These are phyloP conservation scores for Bostrychus sinensis DNA, from an alignment of 2,113 vertebrate genomes.

Conservation along the genomic window DNA sequence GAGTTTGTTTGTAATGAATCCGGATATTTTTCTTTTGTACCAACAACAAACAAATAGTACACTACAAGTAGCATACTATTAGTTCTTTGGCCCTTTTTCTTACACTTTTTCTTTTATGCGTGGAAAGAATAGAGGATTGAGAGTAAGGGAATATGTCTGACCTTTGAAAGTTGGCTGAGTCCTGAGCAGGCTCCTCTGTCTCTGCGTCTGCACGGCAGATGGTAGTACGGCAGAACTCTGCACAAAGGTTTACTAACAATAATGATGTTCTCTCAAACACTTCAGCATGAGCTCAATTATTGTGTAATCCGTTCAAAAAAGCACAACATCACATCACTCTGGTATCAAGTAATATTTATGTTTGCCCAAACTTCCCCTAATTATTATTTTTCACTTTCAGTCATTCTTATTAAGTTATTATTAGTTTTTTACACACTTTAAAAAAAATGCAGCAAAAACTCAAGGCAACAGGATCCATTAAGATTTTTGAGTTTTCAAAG, in stretches of 20 bases:
- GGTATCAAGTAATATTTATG: conserved; percentile 33
- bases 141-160: conserved; percentile 9
- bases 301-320: conserved; percentile 18
- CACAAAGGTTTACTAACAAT: conserved; percentile 56
- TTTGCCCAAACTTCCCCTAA: too few species aligned
- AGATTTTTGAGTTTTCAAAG: too few species aligned
- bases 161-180: conserved; percentile 17
- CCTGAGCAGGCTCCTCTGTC: neutral
- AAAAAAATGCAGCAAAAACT: too few species aligned
- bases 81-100: neutral
- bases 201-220: conserved; percentile 59
- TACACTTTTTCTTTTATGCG: neutral
- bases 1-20: too few species aligned
- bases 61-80: neutral
- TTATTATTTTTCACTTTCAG: too few species aligned
- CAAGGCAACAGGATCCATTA: too few species aligned
- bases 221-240: conserved; percentile 28
- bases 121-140: conserved; percentile 1
- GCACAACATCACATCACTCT: conserved; percentile 21
- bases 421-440: too few species aligned
- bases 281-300: conserved; percentile 50
- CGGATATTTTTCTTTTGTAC: too few species aligned
- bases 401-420: neutral
- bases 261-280: conserved; percentile 34
- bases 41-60: too few species aligned